Base-by-base conservation (phyloP, 1,140 invertebrate species). In the Drosophila ohnishii region DNA sequence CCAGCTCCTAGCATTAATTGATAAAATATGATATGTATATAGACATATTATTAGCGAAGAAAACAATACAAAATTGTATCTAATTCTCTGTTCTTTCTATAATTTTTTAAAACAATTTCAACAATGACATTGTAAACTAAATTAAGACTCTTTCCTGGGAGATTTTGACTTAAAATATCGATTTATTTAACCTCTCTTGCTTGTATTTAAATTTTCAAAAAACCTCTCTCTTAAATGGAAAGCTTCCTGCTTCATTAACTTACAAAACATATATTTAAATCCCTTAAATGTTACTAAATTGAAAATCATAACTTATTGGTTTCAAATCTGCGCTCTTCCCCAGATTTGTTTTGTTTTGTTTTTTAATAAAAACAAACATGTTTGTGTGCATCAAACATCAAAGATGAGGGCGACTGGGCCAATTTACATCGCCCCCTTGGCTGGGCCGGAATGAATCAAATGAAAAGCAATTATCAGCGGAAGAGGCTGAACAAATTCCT, bases 391-490 rank as follows among this genome's bases (percentile, higher is more conserved):
- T 10, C 51, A 55, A 55, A 55, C 51, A 55, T 55, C 51, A 55
- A 55, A 55, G 51, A 55, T 55, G 19, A 25, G 19, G 19, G 19
- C 51, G 51, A 25, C 13, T 55, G 9, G 19, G 51, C 32, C 30
- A 51, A 70, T 70, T 57, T 67, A 30, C 32, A 48, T 37, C 59
- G 25, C 35, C 59, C 40, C 35, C 44, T 30, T 11, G 14, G 10
- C 51, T 14, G n/a, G 14, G 34, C 10, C 11, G 14, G 40, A 75
- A 80, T 84, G 80, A 77, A 84, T 85, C 77, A 85, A 84, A 84
- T 84, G 66, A 74, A 78, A 84, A 84, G 70, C 82, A 82, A 87
- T 86, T 86, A 87, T 73, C 39, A 53, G 35, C 51, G 44, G 28
- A 42, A 22, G 32, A 44, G 7, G 44, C 22, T 14, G 22, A 64